Evolutionary conservation across 2,888 invertebrate genomes (phyloP).

Genomic region (Linnaemya tessellans): DNA sequence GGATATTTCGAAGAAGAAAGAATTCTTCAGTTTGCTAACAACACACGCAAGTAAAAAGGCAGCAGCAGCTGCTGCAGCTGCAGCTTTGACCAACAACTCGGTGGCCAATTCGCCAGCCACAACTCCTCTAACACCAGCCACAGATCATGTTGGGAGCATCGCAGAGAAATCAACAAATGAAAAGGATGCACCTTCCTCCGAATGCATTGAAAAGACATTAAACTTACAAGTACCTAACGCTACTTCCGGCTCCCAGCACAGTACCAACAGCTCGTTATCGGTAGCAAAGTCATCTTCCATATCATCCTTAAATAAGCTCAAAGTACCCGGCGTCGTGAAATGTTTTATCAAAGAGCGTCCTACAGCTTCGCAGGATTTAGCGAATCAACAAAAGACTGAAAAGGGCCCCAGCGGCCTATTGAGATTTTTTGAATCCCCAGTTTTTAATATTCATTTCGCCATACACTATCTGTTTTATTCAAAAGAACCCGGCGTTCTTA

Average conservation of each 20-base stretch:
- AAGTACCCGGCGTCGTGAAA: constrained; percentile 83
- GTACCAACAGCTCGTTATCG: constrained; percentile 37
- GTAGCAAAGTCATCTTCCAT: constrained; percentile 80
- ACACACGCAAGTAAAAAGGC: constrained; percentile 82
- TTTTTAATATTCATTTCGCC: constrained; percentile 99
- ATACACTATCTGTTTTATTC: constrained; percentile 99
- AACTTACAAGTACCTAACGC: constrained; percentile 77
- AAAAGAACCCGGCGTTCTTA: constrained; percentile 98
- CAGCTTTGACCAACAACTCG: constrained; percentile 73
- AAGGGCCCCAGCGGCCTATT: constrained; percentile 82
- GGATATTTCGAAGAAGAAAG: constrained; percentile 82
- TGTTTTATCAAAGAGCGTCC: constrained; percentile 81
- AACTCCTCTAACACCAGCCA: constrained; percentile 69
- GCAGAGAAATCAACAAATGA: constrained; percentile 70
- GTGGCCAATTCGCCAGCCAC: constrained; percentile 74
- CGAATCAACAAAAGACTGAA: constrained; percentile 78
- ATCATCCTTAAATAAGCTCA: constrained; percentile 81
- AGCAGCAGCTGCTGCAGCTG: constrained; percentile 79
- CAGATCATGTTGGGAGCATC: constrained; percentile 62
- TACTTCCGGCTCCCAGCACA: constrained; percentile 64
- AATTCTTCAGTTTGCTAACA: constrained; percentile 82
- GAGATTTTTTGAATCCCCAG: constrained; percentile 97
- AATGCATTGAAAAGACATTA: constrained; percentile 74
- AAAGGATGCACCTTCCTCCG: constrained; percentile 44
- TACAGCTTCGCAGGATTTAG: constrained; percentile 63